Base-by-base conservation (phyloP, 2,888 invertebrate species). In the Ecliptopera silaceata region DNA sequence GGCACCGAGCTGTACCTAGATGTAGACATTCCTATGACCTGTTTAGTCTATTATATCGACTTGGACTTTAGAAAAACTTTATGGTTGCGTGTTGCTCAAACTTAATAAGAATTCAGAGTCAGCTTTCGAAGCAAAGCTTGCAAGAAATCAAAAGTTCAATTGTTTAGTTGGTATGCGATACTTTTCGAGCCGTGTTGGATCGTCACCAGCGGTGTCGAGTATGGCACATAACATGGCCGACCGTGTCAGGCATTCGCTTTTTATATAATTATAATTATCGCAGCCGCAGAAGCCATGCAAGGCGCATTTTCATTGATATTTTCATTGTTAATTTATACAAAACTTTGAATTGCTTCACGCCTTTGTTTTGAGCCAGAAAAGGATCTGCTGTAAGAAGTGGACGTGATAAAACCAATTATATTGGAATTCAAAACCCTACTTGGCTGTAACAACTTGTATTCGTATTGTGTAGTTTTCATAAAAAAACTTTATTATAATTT, bases 151-250 rank as follows among this genome's bases (percentile, higher is more conserved):
- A 53, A 49, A 55, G 45, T 42, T 50, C 36, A 57, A 44, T 61
- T 61, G 36, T 56, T 61, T 46, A 36, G 43, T 56, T 39, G 50
- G 62, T 48, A 62, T 60, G 53, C 39, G 13, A 43, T 13, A n/a
- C 47, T 45, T 53, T 60, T 60, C 59, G 29, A 41, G 22, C 29
- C 18, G 43, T 52, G 26, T 38, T 18, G 43, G 39, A 36, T 56
- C 32, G 56, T 55, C 51, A 55, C 62, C 49, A 41, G 29, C 34
- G 36, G 60, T 57, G 65, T 53, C 59, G 47, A 55, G 59, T 53
- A 61, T 55, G 53, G 59, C 61, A 59, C 57, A 48, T 61, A 50
- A 13, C 54, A 49, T 56, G 38, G 17, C 51, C 54, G 51, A 45
- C 31, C 45, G 45, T 57, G 53, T 49, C 45, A 20, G 31, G 15